phyloP scores from a whole-genome alignment of 1,140 invertebrate species.

The Stegodyphus mimosarum region DNA sequence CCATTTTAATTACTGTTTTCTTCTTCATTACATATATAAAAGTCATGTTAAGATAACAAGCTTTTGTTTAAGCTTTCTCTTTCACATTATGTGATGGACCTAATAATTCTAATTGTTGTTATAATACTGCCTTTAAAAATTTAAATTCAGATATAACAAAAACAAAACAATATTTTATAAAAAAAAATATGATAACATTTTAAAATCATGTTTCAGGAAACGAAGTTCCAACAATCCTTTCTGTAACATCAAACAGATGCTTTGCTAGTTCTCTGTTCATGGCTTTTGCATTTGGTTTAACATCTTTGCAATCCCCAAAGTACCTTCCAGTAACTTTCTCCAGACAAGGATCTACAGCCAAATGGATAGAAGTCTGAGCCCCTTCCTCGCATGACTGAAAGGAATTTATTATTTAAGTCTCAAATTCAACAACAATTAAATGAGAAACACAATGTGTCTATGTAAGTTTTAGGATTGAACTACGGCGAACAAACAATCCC shows the following conservation, averaged over 20 bases:
- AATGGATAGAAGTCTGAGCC: conserved; percentile 62
- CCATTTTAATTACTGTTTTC: too few relatives aligned
- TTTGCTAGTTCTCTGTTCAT: conserved; percentile 23
- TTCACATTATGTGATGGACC: too few relatives aligned
- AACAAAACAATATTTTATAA: not conserved
- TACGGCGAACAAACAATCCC: too few relatives aligned
- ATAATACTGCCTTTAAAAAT: too few relatives aligned
- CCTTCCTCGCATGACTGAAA: conserved; percentile 55
- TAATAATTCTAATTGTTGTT: too few relatives aligned
- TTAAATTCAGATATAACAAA: not conserved
- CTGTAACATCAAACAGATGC: conserved; percentile 54
- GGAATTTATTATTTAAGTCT: not conserved
- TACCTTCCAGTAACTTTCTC: conserved; percentile 82
- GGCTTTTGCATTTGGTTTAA: conserved; percentile 63
- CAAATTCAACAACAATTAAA: too few relatives aligned
- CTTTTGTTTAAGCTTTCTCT: too few relatives aligned
- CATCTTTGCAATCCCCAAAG: conserved; percentile 79
- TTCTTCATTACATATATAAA: too few relatives aligned
- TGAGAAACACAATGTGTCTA: too few relatives aligned
- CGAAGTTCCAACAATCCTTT: conserved; percentile 16
- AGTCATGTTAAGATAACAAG: too few relatives aligned
- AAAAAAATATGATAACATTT: not conserved
- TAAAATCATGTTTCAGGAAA: not conserved
- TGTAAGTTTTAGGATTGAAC: too few relatives aligned
- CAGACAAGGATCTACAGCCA: conserved; percentile 75